Conservation (phyloP, 2,888 invertebrate genomes). For the Hedya salicella region DNA sequence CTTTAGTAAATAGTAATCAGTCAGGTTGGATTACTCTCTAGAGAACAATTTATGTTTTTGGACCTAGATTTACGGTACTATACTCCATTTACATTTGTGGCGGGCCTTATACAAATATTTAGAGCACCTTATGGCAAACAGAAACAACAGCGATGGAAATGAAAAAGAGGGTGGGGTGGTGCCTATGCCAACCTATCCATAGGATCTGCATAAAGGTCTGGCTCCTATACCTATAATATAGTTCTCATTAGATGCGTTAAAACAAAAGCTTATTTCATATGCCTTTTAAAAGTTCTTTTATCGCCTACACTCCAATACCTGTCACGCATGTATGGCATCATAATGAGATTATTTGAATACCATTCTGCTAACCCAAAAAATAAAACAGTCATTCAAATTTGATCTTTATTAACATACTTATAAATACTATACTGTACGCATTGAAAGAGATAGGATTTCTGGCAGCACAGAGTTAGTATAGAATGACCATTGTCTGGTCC, state of each 20-base stretch:
- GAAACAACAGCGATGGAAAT: too few species aligned
- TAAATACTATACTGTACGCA: constrained; percentile 29
- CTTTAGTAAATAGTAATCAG: too few species aligned
- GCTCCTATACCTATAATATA: too few species aligned
- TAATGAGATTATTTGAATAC: constrained; percentile 55
- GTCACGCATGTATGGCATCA: constrained; percentile 53
- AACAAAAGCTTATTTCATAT: constrained; percentile 3
- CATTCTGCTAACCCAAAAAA: constrained; percentile 47
- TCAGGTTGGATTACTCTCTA: too few species aligned
- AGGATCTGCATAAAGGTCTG: too few species aligned
- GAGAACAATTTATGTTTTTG: too few species aligned
- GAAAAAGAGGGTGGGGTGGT: too few species aligned
- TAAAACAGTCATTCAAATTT: constrained; percentile 16
- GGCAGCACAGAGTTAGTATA: constrained; percentile 57
- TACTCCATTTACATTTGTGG: too few species aligned
- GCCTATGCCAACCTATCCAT: too few species aligned
- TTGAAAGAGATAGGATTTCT: constrained; percentile 37
- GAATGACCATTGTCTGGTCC: constrained; percentile 74
- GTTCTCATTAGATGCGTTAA: not conserved
- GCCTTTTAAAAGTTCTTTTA: constrained; percentile 1
- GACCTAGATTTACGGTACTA: too few species aligned
- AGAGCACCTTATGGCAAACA: too few species aligned
- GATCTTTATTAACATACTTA: constrained; percentile 6
- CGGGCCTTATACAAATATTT: too few species aligned
- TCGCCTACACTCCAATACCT: constrained; percentile 47